phyloP scores from a whole-genome alignment of 2,113 vertebrate species.

The Thunnus thynnus region DNA sequence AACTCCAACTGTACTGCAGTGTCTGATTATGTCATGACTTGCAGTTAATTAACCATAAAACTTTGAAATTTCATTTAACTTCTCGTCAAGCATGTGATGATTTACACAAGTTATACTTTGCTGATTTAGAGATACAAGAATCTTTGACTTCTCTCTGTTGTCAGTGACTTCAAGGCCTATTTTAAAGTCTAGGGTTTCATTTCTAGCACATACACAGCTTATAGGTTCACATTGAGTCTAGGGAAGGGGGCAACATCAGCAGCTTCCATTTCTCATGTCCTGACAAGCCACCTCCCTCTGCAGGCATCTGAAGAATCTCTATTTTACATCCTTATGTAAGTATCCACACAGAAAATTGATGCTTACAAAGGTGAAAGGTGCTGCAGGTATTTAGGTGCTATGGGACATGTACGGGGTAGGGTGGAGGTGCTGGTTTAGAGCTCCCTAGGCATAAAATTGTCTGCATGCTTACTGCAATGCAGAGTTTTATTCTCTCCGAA shows the following conservation, averaged over 20 bases:
- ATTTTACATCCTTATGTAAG: conserved; percentile 19
- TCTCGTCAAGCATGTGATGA: too few species aligned
- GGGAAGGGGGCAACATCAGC: conserved; percentile 17
- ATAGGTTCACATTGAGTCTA: background rate
- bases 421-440: background rate
- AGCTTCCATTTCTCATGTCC: conserved; percentile 63
- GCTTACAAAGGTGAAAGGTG: conserved; percentile 31
- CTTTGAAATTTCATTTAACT: too few species aligned
- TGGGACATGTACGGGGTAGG: background rate
- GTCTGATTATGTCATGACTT: background rate
- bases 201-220: background rate
- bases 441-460: background rate
- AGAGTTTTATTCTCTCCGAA: background rate
- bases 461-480: too few species aligned
- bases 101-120: background rate
- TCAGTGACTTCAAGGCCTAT: too few species aligned
- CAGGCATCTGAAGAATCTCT: conserved; percentile 70
- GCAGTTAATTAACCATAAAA: too few species aligned
- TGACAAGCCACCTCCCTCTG: conserved; percentile 65
- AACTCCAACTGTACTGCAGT: background rate
- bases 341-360: conserved; percentile 10
- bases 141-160: too few species aligned
- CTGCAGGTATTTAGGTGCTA: conserved; percentile 27
- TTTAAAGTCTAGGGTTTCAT: background rate
- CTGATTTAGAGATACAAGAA: background rate